phyloP scores from a whole-genome alignment of 2,113 vertebrate genomes.

The Anas platyrhynchos region DNA sequence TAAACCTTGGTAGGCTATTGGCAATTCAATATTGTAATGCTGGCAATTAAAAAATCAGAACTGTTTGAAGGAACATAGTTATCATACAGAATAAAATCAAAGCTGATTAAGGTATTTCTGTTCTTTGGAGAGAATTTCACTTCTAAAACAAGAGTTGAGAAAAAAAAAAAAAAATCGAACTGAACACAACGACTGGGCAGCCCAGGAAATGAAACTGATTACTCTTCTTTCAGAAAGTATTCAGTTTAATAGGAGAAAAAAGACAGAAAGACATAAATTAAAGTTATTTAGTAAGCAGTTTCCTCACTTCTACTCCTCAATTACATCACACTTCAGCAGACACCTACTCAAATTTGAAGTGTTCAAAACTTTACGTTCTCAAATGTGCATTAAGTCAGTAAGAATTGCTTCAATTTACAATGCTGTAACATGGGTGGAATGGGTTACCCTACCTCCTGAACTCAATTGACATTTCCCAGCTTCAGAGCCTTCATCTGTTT shows the following conservation, averaged over 20 bases:
- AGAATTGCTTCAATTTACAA: not conserved
- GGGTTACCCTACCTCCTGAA: not conserved
- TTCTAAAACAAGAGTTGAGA: not conserved
- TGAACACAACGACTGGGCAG: not conserved
- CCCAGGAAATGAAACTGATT: not conserved
- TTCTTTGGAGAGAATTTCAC: not conserved
- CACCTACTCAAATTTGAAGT: not conserved
- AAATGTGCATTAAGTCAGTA: not conserved
- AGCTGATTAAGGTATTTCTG: not conserved
- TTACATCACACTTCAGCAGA: not conserved
- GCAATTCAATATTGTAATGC: not conserved
- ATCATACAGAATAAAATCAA: not conserved
- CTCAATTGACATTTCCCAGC: not conserved
- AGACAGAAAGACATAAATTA: not conserved
- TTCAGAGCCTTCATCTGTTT: not conserved
- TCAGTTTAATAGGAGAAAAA: not conserved
- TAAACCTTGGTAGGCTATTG: not conserved
- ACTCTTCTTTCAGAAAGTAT: not conserved
- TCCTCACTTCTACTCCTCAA: not conserved
- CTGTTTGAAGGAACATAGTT: not conserved
- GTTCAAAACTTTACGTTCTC: not conserved
- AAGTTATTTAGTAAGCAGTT: not conserved
- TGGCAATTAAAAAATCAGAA: not conserved
- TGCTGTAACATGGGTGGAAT: accelerated
- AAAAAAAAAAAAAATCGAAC: not conserved